phyloP scores from a whole-genome alignment of 2,888 invertebrate genomes.

The Conchocele bisecta region DNA sequence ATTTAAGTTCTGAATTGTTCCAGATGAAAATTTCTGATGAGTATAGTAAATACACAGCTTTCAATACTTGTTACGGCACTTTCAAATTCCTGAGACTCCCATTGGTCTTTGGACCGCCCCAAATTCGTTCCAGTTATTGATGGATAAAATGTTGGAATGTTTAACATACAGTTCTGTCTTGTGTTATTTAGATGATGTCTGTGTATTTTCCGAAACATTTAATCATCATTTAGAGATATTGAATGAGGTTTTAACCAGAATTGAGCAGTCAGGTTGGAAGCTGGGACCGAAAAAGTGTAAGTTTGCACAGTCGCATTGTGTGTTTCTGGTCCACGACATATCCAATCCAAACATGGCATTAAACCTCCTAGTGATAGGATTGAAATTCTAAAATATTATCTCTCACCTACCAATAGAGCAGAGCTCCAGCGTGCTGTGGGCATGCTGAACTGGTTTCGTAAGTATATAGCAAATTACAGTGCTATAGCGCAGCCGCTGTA shows the following conservation, averaged over 20 bases:
- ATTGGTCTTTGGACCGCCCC: slow-evolving; percentile 31
- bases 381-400: slow-evolving; percentile 12
- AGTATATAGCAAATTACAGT: slow-evolving; percentile 44
- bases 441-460: slow-evolving; percentile 34
- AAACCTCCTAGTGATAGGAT: slow-evolving; percentile 12
- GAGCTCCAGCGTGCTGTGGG: slow-evolving; percentile 40
- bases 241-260: slow-evolving; percentile 12
- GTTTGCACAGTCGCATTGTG: slow-evolving; percentile 17
- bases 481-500: too few species aligned
- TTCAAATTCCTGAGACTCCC: slow-evolving; percentile 38
- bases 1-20: slow-evolving; percentile 9
- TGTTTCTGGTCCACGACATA: slow-evolving; percentile 34
- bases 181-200: slow-evolving; percentile 49
- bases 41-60: slow-evolving; percentile 20
- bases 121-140: slow-evolving; percentile 42
- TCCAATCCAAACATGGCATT: slow-evolving; percentile 20
- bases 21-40: slow-evolving; percentile 4
- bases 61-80: slow-evolving; percentile 39
- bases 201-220: slow-evolving; percentile 23
- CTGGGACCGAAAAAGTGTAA: slow-evolving; percentile 34
- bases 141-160: slow-evolving; percentile 39
- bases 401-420: slow-evolving; percentile 10
- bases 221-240: slow-evolving; percentile 17
- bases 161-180: slow-evolving; percentile 40
- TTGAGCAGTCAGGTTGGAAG: slow-evolving; percentile 16